Conservation (phyloP, 2,797 vertebrate species). For the Anabas testudineus region DNA sequence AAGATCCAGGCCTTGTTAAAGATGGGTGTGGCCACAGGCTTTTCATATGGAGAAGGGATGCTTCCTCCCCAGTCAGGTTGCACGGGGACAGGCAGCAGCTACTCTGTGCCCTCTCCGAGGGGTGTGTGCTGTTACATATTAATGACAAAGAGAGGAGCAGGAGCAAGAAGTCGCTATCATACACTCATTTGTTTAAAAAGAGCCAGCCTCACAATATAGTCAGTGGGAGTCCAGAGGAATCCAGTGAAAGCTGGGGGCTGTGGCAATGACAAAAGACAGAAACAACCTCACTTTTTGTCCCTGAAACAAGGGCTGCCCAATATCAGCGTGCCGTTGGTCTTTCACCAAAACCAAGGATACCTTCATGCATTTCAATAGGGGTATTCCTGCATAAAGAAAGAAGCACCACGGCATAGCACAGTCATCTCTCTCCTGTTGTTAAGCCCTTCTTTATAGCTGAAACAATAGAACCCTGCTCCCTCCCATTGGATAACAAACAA, state of each 20-base stretch:
- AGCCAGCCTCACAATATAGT: conserved; percentile 79
- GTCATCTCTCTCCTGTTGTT: conserved; percentile 78
- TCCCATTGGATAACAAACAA: conserved; percentile 77
- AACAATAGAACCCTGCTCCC: conserved; percentile 76
- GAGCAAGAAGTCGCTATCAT: conserved; percentile 82
- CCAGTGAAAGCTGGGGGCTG: conserved; percentile 74
- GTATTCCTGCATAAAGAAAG: conserved; percentile 77
- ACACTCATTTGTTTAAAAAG: conserved; percentile 83
- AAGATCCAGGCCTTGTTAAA: conserved; percentile 71
- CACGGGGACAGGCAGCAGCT: conserved; percentile 71
- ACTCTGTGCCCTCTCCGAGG: conserved; percentile 69
- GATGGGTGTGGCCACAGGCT: conserved; percentile 78
- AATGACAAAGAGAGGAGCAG: conserved; percentile 80
- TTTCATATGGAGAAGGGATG: conserved; percentile 74
- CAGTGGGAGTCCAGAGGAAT: conserved; percentile 78
- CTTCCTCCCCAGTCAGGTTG: conserved; percentile 64
- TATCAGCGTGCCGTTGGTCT: conserved; percentile 70
- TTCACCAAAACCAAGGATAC: conserved; percentile 77
- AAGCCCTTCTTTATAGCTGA: conserved; percentile 73
- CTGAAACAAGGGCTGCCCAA: conserved; percentile 72
- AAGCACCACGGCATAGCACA: conserved; percentile 67
- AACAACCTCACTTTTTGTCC: conserved; percentile 79
- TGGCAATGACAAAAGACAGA: conserved; percentile 81
- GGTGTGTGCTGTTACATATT: conserved; percentile 82
- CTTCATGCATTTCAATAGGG: conserved; percentile 84